Base-by-base conservation (phyloP, 2,113 vertebrate species). In the Solea solea region DNA sequence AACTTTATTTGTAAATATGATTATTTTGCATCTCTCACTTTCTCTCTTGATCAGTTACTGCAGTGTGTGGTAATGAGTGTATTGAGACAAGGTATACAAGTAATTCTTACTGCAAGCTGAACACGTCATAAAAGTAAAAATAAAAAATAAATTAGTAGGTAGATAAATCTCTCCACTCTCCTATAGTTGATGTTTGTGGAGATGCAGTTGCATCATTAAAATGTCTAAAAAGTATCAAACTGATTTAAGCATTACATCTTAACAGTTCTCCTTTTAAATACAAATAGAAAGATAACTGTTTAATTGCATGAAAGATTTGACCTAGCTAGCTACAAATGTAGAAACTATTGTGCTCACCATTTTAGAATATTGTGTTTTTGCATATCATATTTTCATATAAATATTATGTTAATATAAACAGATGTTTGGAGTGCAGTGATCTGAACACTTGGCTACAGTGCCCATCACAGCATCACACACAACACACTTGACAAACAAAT, bases 381-480 rank as follows among this genome's bases (percentile, higher is more conserved):
- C 86, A 85, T 93, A 85, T 62, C 56, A 75, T 61, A 72, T 74
- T 50, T 74, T 66, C 2, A 44, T 57, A 79, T 28, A 49, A 48
- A 34, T 59, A 56, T 25, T 55, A 27, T 78, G 40, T 15, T 13
- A 57, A 60, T 52, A 61, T 5, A 46, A 28, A 41, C 6, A 64
- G 27, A 59, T 52, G 9, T 88, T 80, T 90, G 85, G 63, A 76
- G 81, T 92, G 92, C 81, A 85, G 82, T 93, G 92, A 83, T 67
- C 51, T 90, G 86, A 80, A 80, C 56, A 91, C 91, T 92, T 93
- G 91, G 83, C 85, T 90, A 80, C 87, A 89, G 80, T 84, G 86
- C 84, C 88, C 84, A 89, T 92, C 89, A 84, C 81, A 85, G 56
- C 71, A 65, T 56, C 69, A 21, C 21, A 21, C 21, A 21, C 21